Evolutionary conservation across 1,140 invertebrate species (phyloP), one percentile per base, ranked within the genome.

Genomic region (Homalodisca vitripennis): DNA sequence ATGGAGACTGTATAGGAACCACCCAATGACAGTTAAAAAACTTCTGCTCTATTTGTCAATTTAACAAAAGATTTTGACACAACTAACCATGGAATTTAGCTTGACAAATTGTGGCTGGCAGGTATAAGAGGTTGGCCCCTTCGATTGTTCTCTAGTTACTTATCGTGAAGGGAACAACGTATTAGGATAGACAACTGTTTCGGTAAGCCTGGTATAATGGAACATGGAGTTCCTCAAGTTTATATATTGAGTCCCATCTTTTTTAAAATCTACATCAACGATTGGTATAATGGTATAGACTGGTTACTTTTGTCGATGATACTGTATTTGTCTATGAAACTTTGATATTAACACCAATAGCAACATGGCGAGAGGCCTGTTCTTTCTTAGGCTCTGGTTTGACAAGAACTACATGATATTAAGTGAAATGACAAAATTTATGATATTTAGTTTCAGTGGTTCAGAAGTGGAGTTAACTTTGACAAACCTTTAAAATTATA

Each of bases 21-120:
- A 53, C 10, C 20, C 6, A 53, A 53, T 14, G 20, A 53, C 12
- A 22, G 48, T 53, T 3, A 53, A 53, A 53, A n/a, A 14, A 6
- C 6, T 12, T 53, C 48, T 53, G 12, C 48, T 12, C 20, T 53
- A 53, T 53, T 53, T 53, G 20, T 53, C 22, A 20, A 53, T 53
- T 6, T 53, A n/a, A 53, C 48, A 6, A 53, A 53, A 53, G 48
- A 6, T 12, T 53, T 53, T 22, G 48, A 41, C 17, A 41, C 34
- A 6, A 41, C 17, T 41, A 17, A 41, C 17, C 34, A 41, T 41
- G n/a, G n/a, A 53, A 53, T 53, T 14, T 53, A 12, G 48, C 22
- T 53, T 24, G 48, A 53, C 20, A 53, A 53, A 12, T 53, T 53
- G 48, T 53, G 48, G 48, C 12, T 53, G 48, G 48, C 48, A 22